phyloP scores from a whole-genome alignment of 2,888 invertebrate genomes.

The Rhagophthalmus giganteus region DNA sequence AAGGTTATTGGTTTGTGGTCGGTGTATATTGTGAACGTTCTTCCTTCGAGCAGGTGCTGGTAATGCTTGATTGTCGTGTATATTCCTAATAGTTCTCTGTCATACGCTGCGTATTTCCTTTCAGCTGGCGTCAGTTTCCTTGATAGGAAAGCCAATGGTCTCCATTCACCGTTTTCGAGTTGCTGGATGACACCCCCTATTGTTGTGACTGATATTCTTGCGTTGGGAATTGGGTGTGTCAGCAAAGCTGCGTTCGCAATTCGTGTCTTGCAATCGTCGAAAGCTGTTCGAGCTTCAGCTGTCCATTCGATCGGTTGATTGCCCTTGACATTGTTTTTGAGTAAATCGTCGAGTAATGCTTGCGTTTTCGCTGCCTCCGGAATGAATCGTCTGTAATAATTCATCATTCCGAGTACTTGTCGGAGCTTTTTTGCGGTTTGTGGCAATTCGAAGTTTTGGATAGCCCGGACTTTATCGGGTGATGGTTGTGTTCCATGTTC shows the following conservation, averaged over 20 bases:
- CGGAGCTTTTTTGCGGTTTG: too few relatives aligned
- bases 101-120: too few relatives aligned
- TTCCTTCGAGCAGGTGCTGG: slow-evolving; percentile 7
- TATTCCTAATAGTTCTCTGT: slow-evolving; percentile 3
- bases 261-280: too few relatives aligned
- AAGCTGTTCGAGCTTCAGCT: too few relatives aligned
- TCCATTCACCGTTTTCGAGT: slow-evolving; percentile 32
- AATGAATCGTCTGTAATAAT: slow-evolving; percentile 47
- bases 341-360: slow-evolving; percentile 46
- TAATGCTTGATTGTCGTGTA: slow-evolving; percentile 36
- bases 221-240: slow-evolving; percentile 40
- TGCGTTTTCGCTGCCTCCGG: slow-evolving; percentile 44
- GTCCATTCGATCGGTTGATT: slow-evolving; percentile 39
- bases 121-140: slow-evolving; percentile 45
- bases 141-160: slow-evolving; percentile 50
- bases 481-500: slow-evolving; percentile 41
- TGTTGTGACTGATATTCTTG: slow-evolving; percentile 48
- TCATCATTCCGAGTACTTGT: slow-evolving; percentile 47
- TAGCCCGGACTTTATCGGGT: slow-evolving; percentile 41
- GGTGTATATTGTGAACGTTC: slow-evolving; percentile 7
- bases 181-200: slow-evolving; percentile 51
- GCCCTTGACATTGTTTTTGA: too few relatives aligned
- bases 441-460: slow-evolving; percentile 39
- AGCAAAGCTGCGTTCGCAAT: slow-evolving; percentile 26
- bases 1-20: slow-evolving; percentile 33